Base-by-base conservation (phyloP, 1,140 invertebrate genomes). In the Trichomalopsis sarcophagae region DNA sequence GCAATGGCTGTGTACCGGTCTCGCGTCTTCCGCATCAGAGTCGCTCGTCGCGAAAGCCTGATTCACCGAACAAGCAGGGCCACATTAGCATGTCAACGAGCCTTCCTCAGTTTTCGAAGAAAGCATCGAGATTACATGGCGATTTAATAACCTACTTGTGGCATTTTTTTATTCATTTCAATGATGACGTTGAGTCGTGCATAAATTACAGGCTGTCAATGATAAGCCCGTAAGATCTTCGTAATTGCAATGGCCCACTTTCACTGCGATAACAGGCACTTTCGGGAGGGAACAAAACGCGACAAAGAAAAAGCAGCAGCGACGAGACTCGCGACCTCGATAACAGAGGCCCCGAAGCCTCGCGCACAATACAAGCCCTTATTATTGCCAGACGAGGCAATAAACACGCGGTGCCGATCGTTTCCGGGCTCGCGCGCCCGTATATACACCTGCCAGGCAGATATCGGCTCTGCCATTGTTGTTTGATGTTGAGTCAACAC, bases 381-480 rank as follows among this genome's bases (percentile, higher is more conserved):
- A 90, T 91, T 91, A 90, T 91, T 91, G 75, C 87, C 88, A 90
- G 88, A 87, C 89, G 89, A 89, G 88, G 90, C 88, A 91, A 90
- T 89, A 90, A 90, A 91, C 88, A 90, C 86, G 87, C 33, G 33
- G 33, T 77, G 86, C 85, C 88, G 87, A 90, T 90, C 88, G 89
- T 89, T 90, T 88, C 87, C 84, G 73, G 84, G 73, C 85, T 87
- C 87, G 86, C 78, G 86, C 81, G 11, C 68, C 21, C 66, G 68
- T 23, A 17, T 68, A 21, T 17, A 83, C 74, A 86, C 88, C 88
- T 89, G 89, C 87, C 86, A 88, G 87, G 87, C 89, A 84, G 88
- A 89, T 90, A 91, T 91, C 89, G 89, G 89, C 85, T 89, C 84
- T 62, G 55, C 44, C 84, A 90, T 91, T 91, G 90, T 91, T 86